phyloP scores from a whole-genome alignment of 2,113 vertebrate genomes.

The Penelope pileata region DNA sequence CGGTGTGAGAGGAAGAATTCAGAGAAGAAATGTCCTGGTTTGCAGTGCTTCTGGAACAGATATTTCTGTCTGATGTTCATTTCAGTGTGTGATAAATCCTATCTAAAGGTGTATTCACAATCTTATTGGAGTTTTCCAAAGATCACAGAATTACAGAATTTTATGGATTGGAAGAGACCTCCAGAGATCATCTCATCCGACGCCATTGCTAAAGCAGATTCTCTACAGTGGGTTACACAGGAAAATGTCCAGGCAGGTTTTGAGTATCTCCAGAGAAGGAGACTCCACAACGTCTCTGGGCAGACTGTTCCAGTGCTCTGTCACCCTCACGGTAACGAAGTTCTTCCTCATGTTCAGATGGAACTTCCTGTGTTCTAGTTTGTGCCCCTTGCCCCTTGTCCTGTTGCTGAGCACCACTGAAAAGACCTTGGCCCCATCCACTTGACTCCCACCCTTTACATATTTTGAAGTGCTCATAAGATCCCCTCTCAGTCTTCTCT shows the following conservation, averaged over 20 bases:
- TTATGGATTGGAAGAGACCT: background rate
- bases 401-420: background rate
- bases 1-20: background rate
- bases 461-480: background rate
- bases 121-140: background rate
- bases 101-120: background rate
- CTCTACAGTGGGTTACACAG: background rate
- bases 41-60: background rate
- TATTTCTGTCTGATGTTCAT: background rate
- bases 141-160: background rate
- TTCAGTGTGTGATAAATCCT: background rate
- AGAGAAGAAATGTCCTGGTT: fast-evolving
- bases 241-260: too few relatives aligned
- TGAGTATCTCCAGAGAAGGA: background rate
- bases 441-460: background rate
- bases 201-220: background rate
- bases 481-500: background rate
- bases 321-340: background rate
- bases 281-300: background rate
- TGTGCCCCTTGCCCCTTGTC: background rate
- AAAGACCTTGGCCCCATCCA: too few relatives aligned
- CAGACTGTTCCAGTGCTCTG: background rate
- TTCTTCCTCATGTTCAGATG: background rate
- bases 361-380: background rate
- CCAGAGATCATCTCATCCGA: background rate